Base-by-base conservation (phyloP, 2,113 vertebrate species). In the Antechinus stuartii region DNA sequence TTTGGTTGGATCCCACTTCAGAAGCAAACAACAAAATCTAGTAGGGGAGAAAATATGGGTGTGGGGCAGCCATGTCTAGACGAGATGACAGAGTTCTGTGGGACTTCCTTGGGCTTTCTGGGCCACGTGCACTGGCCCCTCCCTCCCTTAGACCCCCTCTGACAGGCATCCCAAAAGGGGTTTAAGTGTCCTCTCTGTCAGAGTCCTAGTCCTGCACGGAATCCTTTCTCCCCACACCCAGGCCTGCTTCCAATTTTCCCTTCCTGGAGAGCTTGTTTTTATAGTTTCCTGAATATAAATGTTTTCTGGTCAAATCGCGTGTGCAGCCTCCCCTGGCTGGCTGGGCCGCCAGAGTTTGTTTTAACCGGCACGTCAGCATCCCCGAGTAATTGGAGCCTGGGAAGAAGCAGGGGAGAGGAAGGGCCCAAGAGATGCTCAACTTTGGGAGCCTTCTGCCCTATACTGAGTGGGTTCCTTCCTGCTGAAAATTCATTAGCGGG, bases 241-340 rank as follows among this genome's bases (percentile, higher is more conserved):
- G 26, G 26, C 90, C 46, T 26, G 9, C 46, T 90, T 50, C 92
- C 26, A 11, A n/a, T 4, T 22, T 0, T 42, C 14, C 68, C 56
- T 54, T 89, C 47, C 26, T 2, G 25, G 55, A 56, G 89, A 49
- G 91, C 0, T 90, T 90, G 49, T 50, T 90, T 90, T 90, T 90
- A 90, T 27, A 90, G 89, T 50, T 90, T 90, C 89, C 89, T 90
- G 89, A 90, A 90, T 90, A 90, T 90, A 90, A 90, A 90, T 90
- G 49, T 90, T 90, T 90, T 90, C 47, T 50, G 42, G 89, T 90
- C 3, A 26, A 50, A 90, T 90, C 42, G 47, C 25, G 49, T 90
- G 89, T 25, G 49, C 47, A 50, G 89, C 26, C 47, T 50, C 27
- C 27, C 24, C 89, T 47, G 89, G 61, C 46, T 90, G 89, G 47